These are phyloP conservation scores for Electrophaes corylata DNA, from an alignment of 2,888 invertebrate species.

Conservation along the genomic window DNA sequence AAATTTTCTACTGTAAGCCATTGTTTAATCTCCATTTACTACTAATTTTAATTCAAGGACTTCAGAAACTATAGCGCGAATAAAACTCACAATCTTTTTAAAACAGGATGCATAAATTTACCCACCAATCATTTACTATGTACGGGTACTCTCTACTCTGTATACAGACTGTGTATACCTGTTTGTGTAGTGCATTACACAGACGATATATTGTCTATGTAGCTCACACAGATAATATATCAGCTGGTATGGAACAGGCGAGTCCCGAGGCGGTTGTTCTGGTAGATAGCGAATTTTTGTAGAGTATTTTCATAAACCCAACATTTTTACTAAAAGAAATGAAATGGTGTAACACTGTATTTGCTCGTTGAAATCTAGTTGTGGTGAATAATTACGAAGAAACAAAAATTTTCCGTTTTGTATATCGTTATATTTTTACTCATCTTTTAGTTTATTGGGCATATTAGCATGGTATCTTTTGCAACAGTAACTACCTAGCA, in stretches of 20 bases:
- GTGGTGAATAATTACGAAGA: no score
- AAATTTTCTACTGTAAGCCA: no score
- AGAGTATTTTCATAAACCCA: conserved; percentile 14
- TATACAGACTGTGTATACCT: background rate
- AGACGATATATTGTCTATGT: conserved; percentile 11
- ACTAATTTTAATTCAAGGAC: background rate
- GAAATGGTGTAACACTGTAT: conserved; percentile 5
- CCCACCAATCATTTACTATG: conserved; percentile 22
- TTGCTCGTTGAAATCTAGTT: background rate
- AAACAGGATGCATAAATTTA: conserved; percentile 18
- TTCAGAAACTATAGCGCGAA: conserved; percentile 4
- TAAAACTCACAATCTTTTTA: conserved; percentile 8
- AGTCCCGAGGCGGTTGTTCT: conserved; percentile 21
- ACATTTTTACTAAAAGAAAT: conserved; percentile 13
- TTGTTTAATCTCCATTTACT: background rate
- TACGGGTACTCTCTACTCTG: conserved; percentile 10
- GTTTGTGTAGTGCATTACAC: background rate
- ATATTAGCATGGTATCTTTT: no score
- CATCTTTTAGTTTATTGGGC: no score
- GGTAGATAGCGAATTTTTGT: conserved; percentile 17
- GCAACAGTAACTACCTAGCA: no score
- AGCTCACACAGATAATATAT: conserved; percentile 10
- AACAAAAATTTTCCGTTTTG: no score
- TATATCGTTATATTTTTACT: no score
- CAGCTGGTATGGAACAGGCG: conserved; percentile 10